Conservation (phyloP, 2,888 invertebrate species). For the Nymphalis c-album region DNA sequence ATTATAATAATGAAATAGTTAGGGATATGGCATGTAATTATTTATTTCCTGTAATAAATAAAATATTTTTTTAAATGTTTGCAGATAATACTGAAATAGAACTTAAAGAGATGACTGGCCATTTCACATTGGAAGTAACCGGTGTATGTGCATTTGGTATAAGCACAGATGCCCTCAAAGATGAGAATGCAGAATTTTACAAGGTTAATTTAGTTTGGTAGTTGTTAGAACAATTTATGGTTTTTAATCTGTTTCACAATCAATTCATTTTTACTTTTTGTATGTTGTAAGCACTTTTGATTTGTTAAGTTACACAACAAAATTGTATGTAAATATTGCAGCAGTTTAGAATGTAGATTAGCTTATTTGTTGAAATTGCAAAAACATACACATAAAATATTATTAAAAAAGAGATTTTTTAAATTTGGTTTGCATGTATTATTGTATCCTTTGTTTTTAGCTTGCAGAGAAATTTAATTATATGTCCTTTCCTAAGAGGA, state of each 20-base stretch:
- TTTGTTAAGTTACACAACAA: too few relatives aligned
- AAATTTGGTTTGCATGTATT: too few relatives aligned
- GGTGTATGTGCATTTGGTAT: conserved; percentile 82
- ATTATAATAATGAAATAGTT: too few relatives aligned
- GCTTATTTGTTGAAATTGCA: too few relatives aligned
- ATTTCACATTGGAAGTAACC: conserved; percentile 80
- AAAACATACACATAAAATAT: too few relatives aligned
- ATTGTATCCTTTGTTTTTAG: conserved; percentile 48
- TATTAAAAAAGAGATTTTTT: too few relatives aligned
- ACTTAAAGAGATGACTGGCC: conserved; percentile 79
- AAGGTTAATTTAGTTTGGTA: conserved; percentile 52
- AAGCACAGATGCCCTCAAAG: conserved; percentile 73
- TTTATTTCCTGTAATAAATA: background rate
- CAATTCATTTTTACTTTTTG: too few relatives aligned
- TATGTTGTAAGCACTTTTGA: too few relatives aligned
- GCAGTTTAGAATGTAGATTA: too few relatives aligned
- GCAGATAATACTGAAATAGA: conserved; percentile 73
- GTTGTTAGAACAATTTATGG: too few relatives aligned
- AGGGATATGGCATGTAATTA: background rate
- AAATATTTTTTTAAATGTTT: conserved; percentile 23
- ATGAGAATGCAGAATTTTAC: conserved; percentile 74
- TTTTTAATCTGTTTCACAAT: too few relatives aligned
- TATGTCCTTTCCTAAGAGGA: conserved; percentile 59
- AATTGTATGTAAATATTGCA: too few relatives aligned
- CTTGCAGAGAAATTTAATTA: conserved; percentile 70